phyloP scores from a whole-genome alignment of 2,888 invertebrate genomes.

The Rotaria sp. region DNA sequence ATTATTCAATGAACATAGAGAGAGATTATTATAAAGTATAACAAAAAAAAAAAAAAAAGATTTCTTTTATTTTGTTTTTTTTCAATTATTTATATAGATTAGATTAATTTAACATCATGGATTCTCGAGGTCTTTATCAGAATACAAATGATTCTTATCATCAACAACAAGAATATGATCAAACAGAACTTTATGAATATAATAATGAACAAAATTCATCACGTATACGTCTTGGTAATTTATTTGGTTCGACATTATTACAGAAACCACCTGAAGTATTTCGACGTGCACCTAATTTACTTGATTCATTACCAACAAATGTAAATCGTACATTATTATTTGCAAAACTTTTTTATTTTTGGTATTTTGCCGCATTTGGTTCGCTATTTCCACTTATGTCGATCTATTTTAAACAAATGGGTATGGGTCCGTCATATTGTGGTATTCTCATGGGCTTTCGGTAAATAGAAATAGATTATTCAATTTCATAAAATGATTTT shows the following conservation, averaged over 20 bases:
- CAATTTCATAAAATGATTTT: too few relatives aligned
- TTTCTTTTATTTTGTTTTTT: too few relatives aligned
- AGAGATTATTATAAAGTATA: too few relatives aligned
- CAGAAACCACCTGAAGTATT: neutral
- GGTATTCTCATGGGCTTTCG: slow-evolving; percentile 72
- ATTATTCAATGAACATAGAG: too few relatives aligned
- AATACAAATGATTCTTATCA: neutral
- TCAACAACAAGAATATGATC: slow-evolving; percentile 15
- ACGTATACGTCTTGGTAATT: neutral
- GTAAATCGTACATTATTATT: slow-evolving; percentile 84
- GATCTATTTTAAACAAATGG: slow-evolving; percentile 98
- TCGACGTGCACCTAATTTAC: slow-evolving; percentile 60
- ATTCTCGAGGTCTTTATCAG: neutral
- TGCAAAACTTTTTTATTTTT: slow-evolving; percentile 95
- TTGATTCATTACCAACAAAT: slow-evolving; percentile 73
- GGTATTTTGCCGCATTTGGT: slow-evolving; percentile 97
- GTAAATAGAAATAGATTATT: neutral
- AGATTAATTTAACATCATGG: neutral
- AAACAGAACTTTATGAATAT: slow-evolving; percentile 37
- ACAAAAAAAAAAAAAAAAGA: too few relatives aligned
- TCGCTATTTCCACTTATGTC: slow-evolving; percentile 95
- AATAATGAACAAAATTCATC: slow-evolving; percentile 1
- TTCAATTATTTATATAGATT: neutral
- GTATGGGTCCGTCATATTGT: slow-evolving; percentile 92
- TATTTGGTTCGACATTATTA: neutral